Evolutionary conservation across 23 tunicate genomes (phyloP).

Genomic region (Trididemnum clinides): DNA sequence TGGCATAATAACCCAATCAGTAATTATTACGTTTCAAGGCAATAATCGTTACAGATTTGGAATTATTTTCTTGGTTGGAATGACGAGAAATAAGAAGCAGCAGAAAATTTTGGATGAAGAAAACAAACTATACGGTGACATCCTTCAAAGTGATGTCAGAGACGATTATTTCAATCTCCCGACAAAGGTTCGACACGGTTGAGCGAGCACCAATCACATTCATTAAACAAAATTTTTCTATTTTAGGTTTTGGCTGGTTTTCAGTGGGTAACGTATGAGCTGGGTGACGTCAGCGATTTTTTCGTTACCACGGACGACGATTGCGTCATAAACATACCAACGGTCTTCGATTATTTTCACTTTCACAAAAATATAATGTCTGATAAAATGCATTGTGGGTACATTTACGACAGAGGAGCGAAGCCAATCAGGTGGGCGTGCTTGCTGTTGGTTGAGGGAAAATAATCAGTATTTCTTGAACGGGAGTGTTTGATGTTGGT

Average conservation of each 20-base stretch:
- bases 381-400: slow-evolving; percentile 73
- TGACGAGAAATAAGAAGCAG: slow-evolving; percentile 27
- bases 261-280: slow-evolving; percentile 46
- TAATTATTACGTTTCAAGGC: background rate
- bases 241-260: slow-evolving; percentile 56
- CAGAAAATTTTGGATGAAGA: slow-evolving; percentile 61
- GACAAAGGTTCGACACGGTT: slow-evolving; percentile 26
- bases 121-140: slow-evolving; percentile 77
- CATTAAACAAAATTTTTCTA: background rate
- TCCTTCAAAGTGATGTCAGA: slow-evolving; percentile 70
- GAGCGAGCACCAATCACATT: background rate
- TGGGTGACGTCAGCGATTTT: slow-evolving; percentile 69
- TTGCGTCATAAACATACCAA: slow-evolving; percentile 64
- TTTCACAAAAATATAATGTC: background rate
- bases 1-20: background rate
- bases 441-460: no score
- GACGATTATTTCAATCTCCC: slow-evolving; percentile 73
- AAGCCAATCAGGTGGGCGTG: slow-evolving; percentile 73
- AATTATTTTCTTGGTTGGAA: slow-evolving; percentile 63
- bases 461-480: no score
- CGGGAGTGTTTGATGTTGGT: no score
- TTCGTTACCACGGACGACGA: slow-evolving; percentile 86
- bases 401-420: slow-evolving; percentile 35
- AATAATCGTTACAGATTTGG: slow-evolving; percentile 63
- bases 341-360: slow-evolving; percentile 49